These are phyloP conservation scores for Liodrosophila aerea DNA, from an alignment of 2,888 invertebrate genomes.

Conservation along the genomic window DNA sequence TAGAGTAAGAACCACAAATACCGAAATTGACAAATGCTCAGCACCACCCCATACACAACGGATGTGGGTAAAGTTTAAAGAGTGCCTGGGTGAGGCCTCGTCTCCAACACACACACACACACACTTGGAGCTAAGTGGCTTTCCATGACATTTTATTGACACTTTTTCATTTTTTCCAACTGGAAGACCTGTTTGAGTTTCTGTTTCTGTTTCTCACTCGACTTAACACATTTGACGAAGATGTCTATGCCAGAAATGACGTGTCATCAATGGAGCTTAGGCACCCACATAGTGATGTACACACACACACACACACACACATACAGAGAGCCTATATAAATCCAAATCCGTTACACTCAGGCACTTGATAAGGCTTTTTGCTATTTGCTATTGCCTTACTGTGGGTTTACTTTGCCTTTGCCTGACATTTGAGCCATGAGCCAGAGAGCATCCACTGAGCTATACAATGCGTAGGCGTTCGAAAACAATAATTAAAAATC, in stretches of 20 bases:
- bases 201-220: slow-evolving; percentile 53
- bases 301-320: too few relatives aligned
- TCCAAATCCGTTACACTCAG: slow-evolving; percentile 40
- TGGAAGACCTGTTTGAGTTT: slow-evolving; percentile 61
- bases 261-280: slow-evolving; percentile 74
- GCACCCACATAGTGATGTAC: slow-evolving; percentile 67
- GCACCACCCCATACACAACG: slow-evolving; percentile 33
- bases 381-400: slow-evolving; percentile 36
- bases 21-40: slow-evolving; percentile 67
- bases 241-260: slow-evolving; percentile 72
- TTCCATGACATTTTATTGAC: slow-evolving; percentile 75
- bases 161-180: slow-evolving; percentile 36
- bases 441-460: slow-evolving; percentile 57
- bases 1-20: slow-evolving; percentile 50
- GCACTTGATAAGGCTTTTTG: slow-evolving; percentile 61
- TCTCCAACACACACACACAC: slow-evolving; percentile 12
- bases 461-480: slow-evolving; percentile 61
- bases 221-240: slow-evolving; percentile 75
- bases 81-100: slow-evolving; percentile 56
- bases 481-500: slow-evolving; percentile 74
- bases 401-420: slow-evolving; percentile 41
- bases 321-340: slow-evolving; percentile 25
- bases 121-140: slow-evolving; percentile 57
- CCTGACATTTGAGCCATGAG: slow-evolving; percentile 70
- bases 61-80: slow-evolving; percentile 62